Base-by-base conservation (phyloP, 1,140 invertebrate genomes). In the Heliconius eleuchia region DNA sequence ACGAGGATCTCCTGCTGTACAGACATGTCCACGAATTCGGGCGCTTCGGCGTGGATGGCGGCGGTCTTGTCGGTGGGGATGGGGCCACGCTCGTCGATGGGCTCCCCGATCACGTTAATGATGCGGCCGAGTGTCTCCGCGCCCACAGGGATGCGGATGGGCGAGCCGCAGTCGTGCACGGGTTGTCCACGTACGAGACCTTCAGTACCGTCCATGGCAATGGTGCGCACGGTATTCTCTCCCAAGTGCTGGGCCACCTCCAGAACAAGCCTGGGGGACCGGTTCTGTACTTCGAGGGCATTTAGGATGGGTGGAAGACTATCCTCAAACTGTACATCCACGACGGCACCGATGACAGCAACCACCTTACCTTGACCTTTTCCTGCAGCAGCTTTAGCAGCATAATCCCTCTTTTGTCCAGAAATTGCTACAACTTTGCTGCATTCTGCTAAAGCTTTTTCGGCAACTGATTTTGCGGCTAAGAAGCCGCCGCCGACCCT, bases 291-390 rank as follows among this genome's bases (percentile, higher is more conserved):
- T 93, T 99, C 99, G 84, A 99, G 95, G 55, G 99, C 98, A 96
- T 99, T 99, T 55, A 99, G 96, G 95, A 99, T 99, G 76, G 99
- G 98, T 76, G 99, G 99, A 74, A 99, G 96, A 79, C 97, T 96
- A 86, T 99, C 98, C 98, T 99, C 91, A 99, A 99, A 99, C 94
- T 99, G 99, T 19, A 99, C 99, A 91, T 99, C 99, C 19, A 99
- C 99, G 82, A 99, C 99, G 91, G 99, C 99, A 97, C 99, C 99
- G 95, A 99, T 99, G 23, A 99, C 99, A 76, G 99, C 99, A 9
- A 99, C 98, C 80, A 98, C 96, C 90, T 96, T 97, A 77, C 97
- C 97, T 86, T 96, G 94, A 71, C 92, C 90, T 82, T 90, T 92
- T 70, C 86, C 92, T 27, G 60, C 60, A 72, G 93, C 87, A 16